These are phyloP conservation scores for Hemiscyllium ocellatum DNA, from an alignment of 2,113 vertebrate genomes.

Conservation along the genomic window DNA sequence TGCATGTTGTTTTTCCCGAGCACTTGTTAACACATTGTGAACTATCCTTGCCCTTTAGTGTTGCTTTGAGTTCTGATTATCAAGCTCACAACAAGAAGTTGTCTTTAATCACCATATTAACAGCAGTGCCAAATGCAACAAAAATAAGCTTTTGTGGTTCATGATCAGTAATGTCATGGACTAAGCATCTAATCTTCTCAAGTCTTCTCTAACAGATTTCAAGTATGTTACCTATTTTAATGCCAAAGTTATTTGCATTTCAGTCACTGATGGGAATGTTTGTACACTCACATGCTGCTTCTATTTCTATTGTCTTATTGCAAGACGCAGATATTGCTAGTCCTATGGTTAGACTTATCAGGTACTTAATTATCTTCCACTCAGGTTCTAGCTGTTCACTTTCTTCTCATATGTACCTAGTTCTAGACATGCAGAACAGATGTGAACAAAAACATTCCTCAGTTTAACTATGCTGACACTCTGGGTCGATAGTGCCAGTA, in stretches of 20 bases:
- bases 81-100: not conserved
- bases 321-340: not conserved
- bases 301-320: not conserved
- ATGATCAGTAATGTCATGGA: not conserved
- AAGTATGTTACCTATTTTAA: not conserved
- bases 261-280: not conserved
- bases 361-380: no score
- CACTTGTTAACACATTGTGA: not conserved
- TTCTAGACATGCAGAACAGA: not conserved
- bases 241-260: not conserved
- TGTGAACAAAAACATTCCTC: not conserved
- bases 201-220: not conserved
- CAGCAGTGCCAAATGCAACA: not conserved
- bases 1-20: not conserved
- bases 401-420: no score
- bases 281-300: not conserved
- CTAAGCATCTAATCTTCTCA: not conserved
- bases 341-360: no score
- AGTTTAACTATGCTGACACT: no score
- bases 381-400: no score
- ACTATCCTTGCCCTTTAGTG: not conserved
- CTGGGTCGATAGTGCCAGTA: no score
- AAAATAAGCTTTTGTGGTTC: not conserved
- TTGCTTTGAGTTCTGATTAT: not conserved
- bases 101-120: not conserved